These are phyloP conservation scores for Pipa parva DNA, from an alignment of 2,113 vertebrate genomes.

Conservation along the genomic window DNA sequence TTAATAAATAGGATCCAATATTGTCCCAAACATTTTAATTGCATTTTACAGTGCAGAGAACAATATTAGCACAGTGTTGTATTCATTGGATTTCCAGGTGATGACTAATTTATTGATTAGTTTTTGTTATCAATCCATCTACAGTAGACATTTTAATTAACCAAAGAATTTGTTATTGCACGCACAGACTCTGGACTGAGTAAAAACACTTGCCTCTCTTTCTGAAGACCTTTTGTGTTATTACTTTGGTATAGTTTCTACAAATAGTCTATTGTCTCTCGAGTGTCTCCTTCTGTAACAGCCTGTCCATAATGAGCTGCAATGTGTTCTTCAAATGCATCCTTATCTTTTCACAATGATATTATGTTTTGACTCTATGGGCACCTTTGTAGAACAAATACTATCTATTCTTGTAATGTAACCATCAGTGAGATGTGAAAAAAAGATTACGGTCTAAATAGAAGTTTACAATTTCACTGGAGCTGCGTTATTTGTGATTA, in stretches of 20 bases:
- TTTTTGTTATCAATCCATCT: too few relatives aligned
- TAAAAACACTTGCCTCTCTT: neutral
- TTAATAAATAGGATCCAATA: too few relatives aligned
- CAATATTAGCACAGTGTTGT: too few relatives aligned
- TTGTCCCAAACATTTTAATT: too few relatives aligned
- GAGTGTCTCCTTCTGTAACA: neutral
- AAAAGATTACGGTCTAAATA: neutral
- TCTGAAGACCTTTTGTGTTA: neutral
- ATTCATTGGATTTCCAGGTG: too few relatives aligned
- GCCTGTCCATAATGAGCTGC: neutral
- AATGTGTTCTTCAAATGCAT: neutral
- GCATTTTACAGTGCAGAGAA: too few relatives aligned
- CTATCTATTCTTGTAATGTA: neutral
- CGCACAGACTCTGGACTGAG: neutral
- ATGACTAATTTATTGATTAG: too few relatives aligned
- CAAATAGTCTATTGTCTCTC: neutral
- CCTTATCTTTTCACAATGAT: neutral
- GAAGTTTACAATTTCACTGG: neutral
- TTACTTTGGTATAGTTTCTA: neutral
- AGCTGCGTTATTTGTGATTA: neutral
- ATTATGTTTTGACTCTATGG: neutral
- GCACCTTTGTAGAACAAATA: neutral
- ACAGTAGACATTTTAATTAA: neutral
- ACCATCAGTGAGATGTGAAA: neutral
- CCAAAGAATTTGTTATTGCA: neutral